Conservation (phyloP, 1,140 invertebrate genomes). For the Panagrolaimus sp. region DNA sequence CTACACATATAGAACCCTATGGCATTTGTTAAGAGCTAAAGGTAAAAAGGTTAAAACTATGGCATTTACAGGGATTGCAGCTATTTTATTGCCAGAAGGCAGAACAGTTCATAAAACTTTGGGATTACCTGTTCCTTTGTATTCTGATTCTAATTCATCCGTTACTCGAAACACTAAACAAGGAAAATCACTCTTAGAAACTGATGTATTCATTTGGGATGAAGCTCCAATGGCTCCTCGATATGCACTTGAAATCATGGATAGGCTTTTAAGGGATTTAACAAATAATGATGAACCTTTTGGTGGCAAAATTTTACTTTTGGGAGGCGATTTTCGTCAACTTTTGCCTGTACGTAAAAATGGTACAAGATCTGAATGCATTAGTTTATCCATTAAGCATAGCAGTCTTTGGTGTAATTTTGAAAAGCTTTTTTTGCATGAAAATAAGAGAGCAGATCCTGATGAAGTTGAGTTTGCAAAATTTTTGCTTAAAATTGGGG, state of each 20-base stretch:
- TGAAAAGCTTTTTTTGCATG: background rate
- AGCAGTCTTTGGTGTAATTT: slow-evolving; percentile 3
- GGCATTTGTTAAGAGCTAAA: background rate
- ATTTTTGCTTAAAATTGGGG: background rate
- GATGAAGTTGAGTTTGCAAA: background rate
- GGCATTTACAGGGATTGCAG: slow-evolving; percentile 2
- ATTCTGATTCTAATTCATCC: background rate
- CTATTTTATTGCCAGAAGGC: background rate
- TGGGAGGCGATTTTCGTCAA: slow-evolving; percentile 34
- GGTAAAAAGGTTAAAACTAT: background rate
- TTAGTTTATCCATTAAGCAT: slow-evolving; percentile 8
- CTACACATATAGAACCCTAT: slow-evolving; percentile 22
- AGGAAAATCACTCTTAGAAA: background rate
- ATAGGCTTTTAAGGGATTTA: background rate
- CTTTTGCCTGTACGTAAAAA: slow-evolving; percentile 29
- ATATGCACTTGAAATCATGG: background rate
- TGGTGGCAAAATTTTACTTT: background rate
- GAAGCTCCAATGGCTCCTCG: background rate
- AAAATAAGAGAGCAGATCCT: background rate
- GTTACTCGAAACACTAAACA: background rate
- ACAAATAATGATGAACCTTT: background rate
- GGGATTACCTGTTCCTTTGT: background rate
- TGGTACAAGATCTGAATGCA: slow-evolving; percentile 6
- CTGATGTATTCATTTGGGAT: background rate
- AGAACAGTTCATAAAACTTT: background rate